Percentiles rank a stretch among this genome's conserved stretches.
phyloP scores from a whole-genome alignment of 2,113 vertebrate species.

The Nipponia nippon region DNA sequence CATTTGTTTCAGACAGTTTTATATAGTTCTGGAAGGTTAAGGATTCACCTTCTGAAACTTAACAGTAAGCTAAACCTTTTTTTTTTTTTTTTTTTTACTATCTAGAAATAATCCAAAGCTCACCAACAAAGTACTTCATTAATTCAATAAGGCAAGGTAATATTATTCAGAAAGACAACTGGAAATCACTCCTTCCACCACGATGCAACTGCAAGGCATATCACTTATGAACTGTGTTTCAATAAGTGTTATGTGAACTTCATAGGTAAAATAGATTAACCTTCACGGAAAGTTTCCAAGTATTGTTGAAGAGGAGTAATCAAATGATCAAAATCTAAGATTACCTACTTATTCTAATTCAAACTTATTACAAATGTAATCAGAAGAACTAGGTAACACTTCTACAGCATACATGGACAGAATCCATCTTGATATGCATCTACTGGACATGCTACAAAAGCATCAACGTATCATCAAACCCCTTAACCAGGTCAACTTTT shows the following conservation, averaged over 20 bases:
- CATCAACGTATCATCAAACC: background rate
- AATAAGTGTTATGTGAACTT: background rate
- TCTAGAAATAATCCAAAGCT: background rate
- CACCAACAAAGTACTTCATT: background rate
- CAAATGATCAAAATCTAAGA: background rate
- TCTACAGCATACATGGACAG: background rate
- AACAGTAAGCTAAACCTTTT: background rate
- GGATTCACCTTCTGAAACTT: background rate
- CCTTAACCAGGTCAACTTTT: background rate
- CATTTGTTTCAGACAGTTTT: background rate
- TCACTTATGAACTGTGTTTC: background rate
- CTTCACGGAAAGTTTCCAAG: background rate
- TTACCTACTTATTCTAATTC: background rate
- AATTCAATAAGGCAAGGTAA: background rate
- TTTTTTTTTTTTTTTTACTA: background rate
- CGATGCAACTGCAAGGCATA: background rate
- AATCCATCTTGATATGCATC: background rate
- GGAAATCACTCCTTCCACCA: background rate
- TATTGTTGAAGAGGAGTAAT: background rate
- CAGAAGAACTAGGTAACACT: background rate
- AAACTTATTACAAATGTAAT: background rate
- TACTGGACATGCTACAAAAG: background rate
- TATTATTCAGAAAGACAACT: background rate
- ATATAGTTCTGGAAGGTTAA: background rate
- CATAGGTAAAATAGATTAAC: background rate